Evolutionary conservation across 2,113 vertebrate genomes (phyloP).

Genomic region (Pagrus major): DNA sequence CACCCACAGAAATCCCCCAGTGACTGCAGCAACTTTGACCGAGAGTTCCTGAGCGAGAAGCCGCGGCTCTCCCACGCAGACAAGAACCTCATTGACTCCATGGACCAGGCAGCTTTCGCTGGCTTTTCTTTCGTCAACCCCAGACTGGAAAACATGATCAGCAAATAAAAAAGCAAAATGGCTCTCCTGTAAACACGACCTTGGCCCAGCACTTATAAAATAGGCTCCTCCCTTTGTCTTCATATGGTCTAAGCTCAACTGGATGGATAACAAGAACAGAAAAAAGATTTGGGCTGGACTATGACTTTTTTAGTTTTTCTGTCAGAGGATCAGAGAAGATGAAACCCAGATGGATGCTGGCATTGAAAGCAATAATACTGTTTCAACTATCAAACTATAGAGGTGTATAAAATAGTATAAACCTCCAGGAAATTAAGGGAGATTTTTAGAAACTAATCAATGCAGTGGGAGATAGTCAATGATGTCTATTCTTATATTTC

Average conservation of each 20-base stretch:
- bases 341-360: conserved; percentile 15
- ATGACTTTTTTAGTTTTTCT: conserved; percentile 21
- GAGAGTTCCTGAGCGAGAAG: conserved; percentile 96
- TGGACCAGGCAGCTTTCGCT: conserved; percentile 92
- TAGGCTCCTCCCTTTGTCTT: conserved; percentile 6
- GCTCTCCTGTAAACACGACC: neutral
- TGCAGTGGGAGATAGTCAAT: conserved; percentile 16
- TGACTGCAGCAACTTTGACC: conserved; percentile 97
- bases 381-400: conserved; percentile 24
- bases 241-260: conserved; percentile 18
- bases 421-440: conserved; percentile 59
- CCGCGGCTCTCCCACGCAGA: conserved; percentile 90
- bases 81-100: conserved; percentile 96
- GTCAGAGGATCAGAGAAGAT: conserved; percentile 4
- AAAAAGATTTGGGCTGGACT: conserved; percentile 24
- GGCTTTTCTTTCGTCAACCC: conserved; percentile 97
- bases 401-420: conserved; percentile 35
- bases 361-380: conserved; percentile 16
- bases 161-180: conserved; percentile 78
- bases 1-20: conserved; percentile 89
- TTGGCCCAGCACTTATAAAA: neutral
- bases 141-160: conserved; percentile 88
- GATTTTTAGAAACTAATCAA: conserved; percentile 35
- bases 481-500: conserved; percentile 20
- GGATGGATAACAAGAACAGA: conserved; percentile 20